Base-by-base conservation (phyloP, 2,888 invertebrate genomes). In the Tetragonisca angustula region DNA sequence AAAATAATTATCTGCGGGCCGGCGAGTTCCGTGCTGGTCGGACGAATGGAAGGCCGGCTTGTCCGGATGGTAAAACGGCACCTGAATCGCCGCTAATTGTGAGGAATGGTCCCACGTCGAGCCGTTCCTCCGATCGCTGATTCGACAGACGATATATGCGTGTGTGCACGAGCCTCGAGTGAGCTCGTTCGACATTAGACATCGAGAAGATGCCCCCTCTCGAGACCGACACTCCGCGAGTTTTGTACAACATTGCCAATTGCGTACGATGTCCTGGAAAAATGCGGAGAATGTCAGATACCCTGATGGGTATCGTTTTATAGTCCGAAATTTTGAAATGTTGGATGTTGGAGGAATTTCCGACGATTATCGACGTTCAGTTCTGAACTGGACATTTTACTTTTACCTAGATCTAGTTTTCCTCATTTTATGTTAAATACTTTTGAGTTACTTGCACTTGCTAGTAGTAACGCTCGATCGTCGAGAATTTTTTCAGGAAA, bases 21-120 rank as follows among this genome's bases (percentile, higher is more conserved):
- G 80, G 54, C 76, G 86, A 76, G 81, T 76, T 79, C 81, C 75
- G 77, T 77, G 78, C 64, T 64, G 68, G 85, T 50, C 64, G 86
- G 72, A 59, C 79, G 84, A 79, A 84, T 79, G 77, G 82, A 72
- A 70, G 79, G 75, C 72, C 50, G 71, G 79, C 64, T 62, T 73
- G 86, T 69, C 84, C 76, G 80, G 79, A 72, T 67, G 82, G 83
- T 81, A 87, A 87, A 82, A 85, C 86, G 74, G 80, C 87, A 82
- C 77, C 82, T 79, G 91, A 91, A 91, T 91, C 90, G 89, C 73
- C 87, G 84, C 91, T 91, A 91, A 91, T 91, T 91, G 91, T 91
- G 91, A 91, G 90, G 89, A 91, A 91, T 91, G 91, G 86, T 90
- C 87, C 76, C 81, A 84, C 79, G 81, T 85, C 83, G 78, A 70